Percentiles rank a stretch among this genome's conserved stretches.
These are phyloP conservation scores for Athripsodes cinereus DNA, from an alignment of 2,888 invertebrate species.

Conservation along the genomic window DNA sequence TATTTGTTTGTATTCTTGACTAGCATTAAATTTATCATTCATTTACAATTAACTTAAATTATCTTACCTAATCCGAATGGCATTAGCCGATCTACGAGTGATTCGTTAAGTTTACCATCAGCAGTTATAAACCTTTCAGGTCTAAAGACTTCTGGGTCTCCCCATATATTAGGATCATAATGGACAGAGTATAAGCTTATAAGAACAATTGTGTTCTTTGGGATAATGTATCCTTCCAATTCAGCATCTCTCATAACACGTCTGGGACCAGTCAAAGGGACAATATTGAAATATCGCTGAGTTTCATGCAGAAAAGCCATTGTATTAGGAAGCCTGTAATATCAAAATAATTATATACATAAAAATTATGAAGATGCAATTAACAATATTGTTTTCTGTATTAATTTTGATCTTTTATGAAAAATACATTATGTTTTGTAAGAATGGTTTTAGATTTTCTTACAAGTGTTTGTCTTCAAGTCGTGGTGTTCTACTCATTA, in stretches of 20 bases:
- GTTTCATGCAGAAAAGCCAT: conserved; percentile 53
- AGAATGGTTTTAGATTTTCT: too few relatives aligned
- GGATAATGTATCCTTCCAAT: conserved; percentile 42
- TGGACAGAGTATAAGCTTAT: conserved; percentile 51
- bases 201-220: conserved; percentile 47
- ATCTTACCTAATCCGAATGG: conserved; percentile 39
- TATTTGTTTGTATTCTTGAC: not conserved
- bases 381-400: too few relatives aligned
- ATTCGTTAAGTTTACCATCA: conserved; percentile 32
- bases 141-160: conserved; percentile 54
- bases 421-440: too few relatives aligned
- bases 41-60: too few relatives aligned
- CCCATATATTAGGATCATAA: conserved; percentile 52
- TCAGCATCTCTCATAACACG: conserved; percentile 36
- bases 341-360: too few relatives aligned
- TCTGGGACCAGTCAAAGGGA: conserved; percentile 52
- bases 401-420: too few relatives aligned
- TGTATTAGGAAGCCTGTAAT: conserved; percentile 46
- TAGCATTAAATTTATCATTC: too few relatives aligned
- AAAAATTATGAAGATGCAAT: too few relatives aligned
- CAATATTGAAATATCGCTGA: conserved; percentile 50
- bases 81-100: conserved; percentile 32
- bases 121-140: conserved; percentile 57
- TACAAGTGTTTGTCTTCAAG: conserved; percentile 45
- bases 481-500: conserved; percentile 39